These are phyloP conservation scores for Drosophila siamana DNA, from an alignment of 2,888 invertebrate genomes.

Conservation along the genomic window DNA sequence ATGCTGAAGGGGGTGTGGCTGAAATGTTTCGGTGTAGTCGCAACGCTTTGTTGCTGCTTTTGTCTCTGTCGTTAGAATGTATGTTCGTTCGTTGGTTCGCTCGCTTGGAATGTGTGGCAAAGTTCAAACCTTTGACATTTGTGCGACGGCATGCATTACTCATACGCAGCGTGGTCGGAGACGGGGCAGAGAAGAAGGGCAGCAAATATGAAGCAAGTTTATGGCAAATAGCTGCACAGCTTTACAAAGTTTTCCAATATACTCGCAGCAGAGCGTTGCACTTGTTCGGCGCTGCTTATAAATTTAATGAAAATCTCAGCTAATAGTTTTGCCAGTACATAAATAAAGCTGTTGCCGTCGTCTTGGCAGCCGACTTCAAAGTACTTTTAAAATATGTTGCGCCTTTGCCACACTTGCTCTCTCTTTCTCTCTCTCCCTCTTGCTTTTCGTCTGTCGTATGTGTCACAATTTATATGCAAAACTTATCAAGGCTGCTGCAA, in stretches of 20 bases:
- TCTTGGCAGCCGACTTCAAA: conserved; percentile 20
- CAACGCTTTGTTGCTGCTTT: conserved; percentile 21
- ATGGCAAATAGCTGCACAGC: conserved; percentile 52
- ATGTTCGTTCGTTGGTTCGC: conserved; percentile 61
- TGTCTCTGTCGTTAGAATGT: conserved; percentile 54
- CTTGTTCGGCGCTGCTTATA: conserved; percentile 52
- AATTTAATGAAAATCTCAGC: conserved; percentile 79
- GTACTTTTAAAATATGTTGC: conserved; percentile 38
- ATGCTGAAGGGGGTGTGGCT: conserved; percentile 42
- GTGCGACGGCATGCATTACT: conserved; percentile 74
- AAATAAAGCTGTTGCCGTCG: conserved; percentile 58
- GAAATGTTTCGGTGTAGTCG: conserved; percentile 1
- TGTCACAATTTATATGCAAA: conserved; percentile 81
- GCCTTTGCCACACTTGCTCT: neutral
- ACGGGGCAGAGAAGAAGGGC: neutral
- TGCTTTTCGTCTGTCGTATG: conserved; percentile 32
- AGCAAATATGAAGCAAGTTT: conserved; percentile 41
- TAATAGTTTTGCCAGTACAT: conserved; percentile 73
- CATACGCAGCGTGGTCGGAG: conserved; percentile 68
- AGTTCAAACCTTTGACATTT: conserved; percentile 80
- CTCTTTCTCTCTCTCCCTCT: conserved; percentile 2
- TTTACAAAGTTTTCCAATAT: conserved; percentile 71
- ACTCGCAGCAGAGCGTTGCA: conserved; percentile 6
- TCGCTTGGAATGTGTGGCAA: conserved; percentile 67
- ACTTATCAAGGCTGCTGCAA: conserved; percentile 78